Evolutionary conservation across 2,113 vertebrate genomes (phyloP).

Genomic region (Capreolus pygargus): DNA sequence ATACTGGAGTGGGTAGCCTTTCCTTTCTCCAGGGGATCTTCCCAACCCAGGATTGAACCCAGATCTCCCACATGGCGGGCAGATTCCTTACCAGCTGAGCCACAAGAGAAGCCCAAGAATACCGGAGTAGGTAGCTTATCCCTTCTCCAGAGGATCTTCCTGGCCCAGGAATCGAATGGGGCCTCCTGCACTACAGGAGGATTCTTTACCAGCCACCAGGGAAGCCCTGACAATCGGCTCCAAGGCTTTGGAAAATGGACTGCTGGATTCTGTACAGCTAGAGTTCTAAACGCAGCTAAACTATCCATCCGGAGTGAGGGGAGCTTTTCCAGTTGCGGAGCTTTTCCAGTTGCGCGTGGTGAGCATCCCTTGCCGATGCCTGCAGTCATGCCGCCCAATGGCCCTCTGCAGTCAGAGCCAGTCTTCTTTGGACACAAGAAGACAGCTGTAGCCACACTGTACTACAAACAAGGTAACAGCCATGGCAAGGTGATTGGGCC

Average conservation of each 20-base stretch:
- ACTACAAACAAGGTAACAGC: rapidly evolving
- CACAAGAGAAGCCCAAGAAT: background rate
- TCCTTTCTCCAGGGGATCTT: background rate
- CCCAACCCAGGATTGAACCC: background rate
- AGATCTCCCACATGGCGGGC: background rate
- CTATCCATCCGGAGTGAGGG: too few species aligned
- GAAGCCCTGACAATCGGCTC: background rate
- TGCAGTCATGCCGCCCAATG: background rate
- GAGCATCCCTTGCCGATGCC: background rate
- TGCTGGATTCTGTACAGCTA: background rate
- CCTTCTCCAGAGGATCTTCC: background rate
- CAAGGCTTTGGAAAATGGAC: background rate
- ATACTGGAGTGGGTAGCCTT: background rate
- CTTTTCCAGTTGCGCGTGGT: too few species aligned
- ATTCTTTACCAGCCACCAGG: background rate
- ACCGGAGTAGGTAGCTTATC: background rate
- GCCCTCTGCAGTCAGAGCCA: background rate
- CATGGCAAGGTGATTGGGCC: background rate
- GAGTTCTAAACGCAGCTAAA: too few species aligned
- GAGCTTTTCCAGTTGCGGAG: background rate
- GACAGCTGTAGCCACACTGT: background rate
- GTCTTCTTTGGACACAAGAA: background rate
- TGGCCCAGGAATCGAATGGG: background rate
- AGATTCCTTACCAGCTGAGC: background rate
- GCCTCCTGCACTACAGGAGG: background rate